These are phyloP conservation scores for Pteropus rufus DNA, from an alignment of 2,797 vertebrate species.

Conservation along the genomic window DNA sequence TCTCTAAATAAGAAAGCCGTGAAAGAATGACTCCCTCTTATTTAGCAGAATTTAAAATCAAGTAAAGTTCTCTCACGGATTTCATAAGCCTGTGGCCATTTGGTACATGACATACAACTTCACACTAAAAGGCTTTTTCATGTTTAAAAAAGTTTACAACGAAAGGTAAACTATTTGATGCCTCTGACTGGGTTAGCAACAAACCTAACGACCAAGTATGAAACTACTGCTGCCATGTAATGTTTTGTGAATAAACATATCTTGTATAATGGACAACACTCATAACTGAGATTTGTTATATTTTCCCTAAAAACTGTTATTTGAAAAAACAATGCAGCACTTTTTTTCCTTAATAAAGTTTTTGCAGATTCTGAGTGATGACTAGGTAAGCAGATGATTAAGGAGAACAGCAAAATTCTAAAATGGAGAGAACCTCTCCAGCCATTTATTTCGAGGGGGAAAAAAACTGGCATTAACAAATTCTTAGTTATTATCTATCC, in stretches of 20 bases:
- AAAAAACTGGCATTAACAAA: conserved; percentile 36
- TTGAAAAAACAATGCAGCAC: conserved; percentile 50
- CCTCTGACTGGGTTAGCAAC: background rate
- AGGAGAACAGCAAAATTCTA: conserved; percentile 52
- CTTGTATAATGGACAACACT: background rate
- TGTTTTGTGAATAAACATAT: background rate
- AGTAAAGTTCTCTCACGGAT: background rate
- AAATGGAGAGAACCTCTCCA: conserved; percentile 40
- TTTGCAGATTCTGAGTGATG: conserved; percentile 59
- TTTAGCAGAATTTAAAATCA: background rate
- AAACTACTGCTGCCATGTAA: background rate
- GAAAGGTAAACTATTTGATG: conserved; percentile 53
- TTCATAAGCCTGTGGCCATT: background rate
- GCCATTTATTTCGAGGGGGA: conserved; percentile 39
- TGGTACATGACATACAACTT: background rate
- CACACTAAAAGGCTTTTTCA: conserved; percentile 25
- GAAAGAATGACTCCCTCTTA: background rate
- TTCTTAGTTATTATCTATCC: conserved; percentile 42
- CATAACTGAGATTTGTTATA: background rate
- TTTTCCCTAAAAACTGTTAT: conserved; percentile 47
- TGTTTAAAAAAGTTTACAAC: conserved; percentile 50
- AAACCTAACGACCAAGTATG: conserved; percentile 1
- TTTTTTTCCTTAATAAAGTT: conserved; percentile 45
- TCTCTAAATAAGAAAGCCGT: conserved; percentile 9
- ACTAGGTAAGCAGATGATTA: conserved; percentile 45